Conservation (phyloP, 2,797 vertebrate species). For the Decapterus maruadsi region DNA sequence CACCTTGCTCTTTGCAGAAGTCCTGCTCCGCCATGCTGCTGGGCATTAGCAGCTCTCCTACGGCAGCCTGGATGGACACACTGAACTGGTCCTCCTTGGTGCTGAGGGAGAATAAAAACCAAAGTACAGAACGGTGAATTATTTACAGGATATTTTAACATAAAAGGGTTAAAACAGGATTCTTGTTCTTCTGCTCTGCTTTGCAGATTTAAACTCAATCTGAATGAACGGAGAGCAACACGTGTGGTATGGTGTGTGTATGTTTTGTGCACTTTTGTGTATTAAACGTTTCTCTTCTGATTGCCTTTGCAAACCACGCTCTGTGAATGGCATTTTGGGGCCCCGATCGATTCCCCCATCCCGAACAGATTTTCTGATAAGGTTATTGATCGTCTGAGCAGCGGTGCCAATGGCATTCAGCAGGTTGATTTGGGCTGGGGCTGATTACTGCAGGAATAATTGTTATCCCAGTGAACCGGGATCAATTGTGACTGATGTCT, state of each 20-base stretch:
- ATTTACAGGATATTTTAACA: background rate
- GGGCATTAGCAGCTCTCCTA: conserved; percentile 94
- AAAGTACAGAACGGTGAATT: background rate
- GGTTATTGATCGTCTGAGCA: conserved; percentile 90
- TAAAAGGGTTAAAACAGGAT: background rate
- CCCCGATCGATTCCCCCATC: conserved; percentile 89
- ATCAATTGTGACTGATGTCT: conserved; percentile 93
- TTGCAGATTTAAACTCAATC: conserved; percentile 1
- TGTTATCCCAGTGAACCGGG: conserved; percentile 93
- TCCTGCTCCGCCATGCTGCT: conserved; percentile 92
- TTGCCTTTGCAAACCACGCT: conserved; percentile 87
- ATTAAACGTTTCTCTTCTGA: conserved; percentile 69
- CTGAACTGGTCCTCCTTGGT: conserved; percentile 93
- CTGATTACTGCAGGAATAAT: conserved; percentile 98
- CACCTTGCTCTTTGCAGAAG: conserved; percentile 94
- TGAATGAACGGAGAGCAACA: background rate
- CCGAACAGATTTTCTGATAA: conserved; percentile 92
- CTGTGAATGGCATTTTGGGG: conserved; percentile 88
- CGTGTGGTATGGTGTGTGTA: background rate
- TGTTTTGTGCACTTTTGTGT: conserved; percentile 28
- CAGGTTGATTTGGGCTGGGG: conserved; percentile 88
- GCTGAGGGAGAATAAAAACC: conserved; percentile 73
- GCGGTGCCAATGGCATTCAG: conserved; percentile 91
- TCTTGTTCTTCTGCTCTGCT: background rate
- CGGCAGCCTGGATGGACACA: conserved; percentile 92